These are phyloP conservation scores for Lycocerus yunnanus DNA, from an alignment of 2,888 invertebrate species.

Conservation along the genomic window DNA sequence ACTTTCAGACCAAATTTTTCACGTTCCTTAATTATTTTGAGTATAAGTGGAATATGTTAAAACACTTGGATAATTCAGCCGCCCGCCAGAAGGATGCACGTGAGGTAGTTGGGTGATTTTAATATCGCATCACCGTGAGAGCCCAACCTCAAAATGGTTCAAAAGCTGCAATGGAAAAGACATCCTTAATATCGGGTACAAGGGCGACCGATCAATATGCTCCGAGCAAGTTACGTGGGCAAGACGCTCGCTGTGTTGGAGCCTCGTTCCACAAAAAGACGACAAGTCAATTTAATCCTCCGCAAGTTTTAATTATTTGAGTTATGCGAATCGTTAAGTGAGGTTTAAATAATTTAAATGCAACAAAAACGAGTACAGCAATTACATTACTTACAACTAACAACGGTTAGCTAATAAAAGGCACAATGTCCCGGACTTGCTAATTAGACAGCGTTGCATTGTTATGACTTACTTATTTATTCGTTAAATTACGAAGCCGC, in stretches of 20 bases:
- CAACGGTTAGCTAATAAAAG: conserved; percentile 35
- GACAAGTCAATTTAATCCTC: not conserved
- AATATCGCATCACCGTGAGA: too few relatives aligned
- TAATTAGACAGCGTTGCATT: conserved; percentile 35
- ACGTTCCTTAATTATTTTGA: too few relatives aligned
- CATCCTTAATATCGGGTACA: not conserved
- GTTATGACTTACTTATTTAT: conserved; percentile 30
- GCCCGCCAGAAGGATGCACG: too few relatives aligned
- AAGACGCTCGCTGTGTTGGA: not conserved
- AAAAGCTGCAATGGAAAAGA: too few relatives aligned
- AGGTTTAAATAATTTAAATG: conserved; percentile 11
- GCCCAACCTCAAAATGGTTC: too few relatives aligned
- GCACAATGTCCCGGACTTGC: conserved; percentile 36
- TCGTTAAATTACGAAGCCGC: conserved; percentile 28
- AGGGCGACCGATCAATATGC: not conserved
- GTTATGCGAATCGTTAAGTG: not conserved
- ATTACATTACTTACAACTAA: conserved; percentile 24
- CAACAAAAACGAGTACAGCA: conserved; percentile 24
- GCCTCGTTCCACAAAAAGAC: not conserved
- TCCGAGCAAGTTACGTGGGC: not conserved
- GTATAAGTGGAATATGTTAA: too few relatives aligned
- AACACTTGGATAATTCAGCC: too few relatives aligned
- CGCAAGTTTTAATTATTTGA: not conserved
- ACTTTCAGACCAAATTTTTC: too few relatives aligned
- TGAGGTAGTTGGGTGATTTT: too few relatives aligned